These are phyloP conservation scores for Enteromius afrohamiltoni DNA, from an alignment of 2,797 vertebrate genomes.

Conservation along the genomic window DNA sequence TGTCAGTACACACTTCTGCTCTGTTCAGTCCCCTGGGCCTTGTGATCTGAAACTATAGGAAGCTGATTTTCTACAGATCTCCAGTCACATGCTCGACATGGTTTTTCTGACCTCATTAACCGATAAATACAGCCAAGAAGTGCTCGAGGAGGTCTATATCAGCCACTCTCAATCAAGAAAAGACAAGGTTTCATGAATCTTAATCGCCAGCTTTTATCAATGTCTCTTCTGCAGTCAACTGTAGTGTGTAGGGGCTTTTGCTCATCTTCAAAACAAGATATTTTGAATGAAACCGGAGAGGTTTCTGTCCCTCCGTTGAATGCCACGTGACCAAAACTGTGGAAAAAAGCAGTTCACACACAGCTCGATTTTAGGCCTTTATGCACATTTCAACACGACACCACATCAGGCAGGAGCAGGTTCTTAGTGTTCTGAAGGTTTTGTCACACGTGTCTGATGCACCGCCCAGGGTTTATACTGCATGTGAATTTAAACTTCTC, in stretches of 20 bases:
- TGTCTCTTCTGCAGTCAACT: background rate
- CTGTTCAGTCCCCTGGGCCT: conserved; percentile 55
- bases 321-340: background rate
- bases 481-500: no score
- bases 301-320: background rate
- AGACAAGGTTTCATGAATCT: background rate
- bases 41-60: conserved; percentile 58
- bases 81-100: conserved; percentile 71
- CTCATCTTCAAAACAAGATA: background rate
- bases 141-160: conserved; percentile 37
- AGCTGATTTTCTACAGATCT: conserved; percentile 50
- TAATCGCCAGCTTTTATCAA: background rate
- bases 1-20: conserved; percentile 61
- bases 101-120: conserved; percentile 63
- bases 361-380: background rate
- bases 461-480: no score
- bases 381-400: background rate
- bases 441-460: background rate
- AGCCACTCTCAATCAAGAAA: background rate
- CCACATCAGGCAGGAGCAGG: background rate
- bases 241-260: background rate
- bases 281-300: no score
- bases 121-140: conserved; percentile 70
- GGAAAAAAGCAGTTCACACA: no score
- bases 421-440: background rate